Base-by-base conservation (phyloP, 1,140 invertebrate genomes). In the Coelopa frigida region DNA sequence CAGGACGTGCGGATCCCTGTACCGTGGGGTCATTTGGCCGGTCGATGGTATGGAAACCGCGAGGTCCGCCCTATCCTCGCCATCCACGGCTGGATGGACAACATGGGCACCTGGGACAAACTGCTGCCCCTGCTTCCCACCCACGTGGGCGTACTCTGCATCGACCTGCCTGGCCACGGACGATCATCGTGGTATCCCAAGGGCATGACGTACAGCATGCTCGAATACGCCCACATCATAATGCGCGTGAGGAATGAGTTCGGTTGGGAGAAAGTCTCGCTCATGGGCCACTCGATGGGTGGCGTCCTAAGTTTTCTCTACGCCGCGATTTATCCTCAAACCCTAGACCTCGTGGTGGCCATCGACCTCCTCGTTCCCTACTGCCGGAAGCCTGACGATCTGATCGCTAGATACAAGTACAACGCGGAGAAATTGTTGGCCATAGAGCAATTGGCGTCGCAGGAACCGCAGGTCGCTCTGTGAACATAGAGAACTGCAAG, bases 41-140 rank as follows among this genome's bases (percentile, higher is more conserved):
- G 75, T 53, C 84, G 83, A 65, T 68, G 77, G 60, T 85, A 81
- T 80, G 79, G 80, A 7, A 72, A 71, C 20, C 66, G 70, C 14
- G 59, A 77, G 38, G 66, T 72, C 14, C 66, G 73, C 43, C 82
- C 82, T 2, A 76, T 85, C 31, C 54, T 87, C 17, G 75, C 76
- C 1, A 47, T 87, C 20, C 84, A 88, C 63, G 85, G 84, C 6
- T 85, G 81, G 81, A 73, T 80, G 66, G 80, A 83, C 55, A 86
- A 84, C 62, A 78, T 79, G 23, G 80, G 76, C 8, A 78, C 77
- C 3, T 87, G 83, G 72, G 80, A 85, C 62, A 61, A 70, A 4
- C 55, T 85, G n/a, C 73, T 77, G 24, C 78, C 80, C 20, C 55
- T 78, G 20, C 36, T 53, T 20, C 65, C 69, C n/a, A 56, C 72